These are phyloP conservation scores for Luperina nickerlii DNA, from an alignment of 2,888 invertebrate genomes.

Conservation along the genomic window DNA sequence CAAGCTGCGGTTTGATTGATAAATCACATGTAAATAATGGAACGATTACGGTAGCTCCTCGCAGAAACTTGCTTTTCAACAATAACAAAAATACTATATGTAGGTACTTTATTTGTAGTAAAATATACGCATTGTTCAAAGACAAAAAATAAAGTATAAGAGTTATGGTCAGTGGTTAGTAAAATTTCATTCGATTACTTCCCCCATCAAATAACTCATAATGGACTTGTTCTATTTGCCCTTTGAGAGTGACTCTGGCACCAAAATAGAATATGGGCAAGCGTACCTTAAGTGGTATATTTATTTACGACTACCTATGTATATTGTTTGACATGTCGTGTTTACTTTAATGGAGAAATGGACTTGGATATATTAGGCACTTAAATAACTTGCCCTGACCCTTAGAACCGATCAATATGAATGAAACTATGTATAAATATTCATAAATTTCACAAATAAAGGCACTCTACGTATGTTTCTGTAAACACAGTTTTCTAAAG, in stretches of 20 bases:
- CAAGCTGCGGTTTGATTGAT: constrained; percentile 19
- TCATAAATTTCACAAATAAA: constrained; percentile 15
- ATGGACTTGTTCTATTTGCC: constrained; percentile 36
- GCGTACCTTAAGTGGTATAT: constrained; percentile 43
- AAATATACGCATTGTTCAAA: constrained; percentile 42
- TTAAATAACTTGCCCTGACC: constrained; percentile 15
- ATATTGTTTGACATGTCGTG: constrained; percentile 19
- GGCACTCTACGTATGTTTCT: constrained; percentile 7
- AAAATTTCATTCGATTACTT: constrained; percentile 52
- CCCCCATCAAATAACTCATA: constrained; percentile 59
- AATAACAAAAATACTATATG: constrained; percentile 1
- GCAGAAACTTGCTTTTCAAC: constrained; percentile 6
- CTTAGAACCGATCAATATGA: constrained; percentile 23
- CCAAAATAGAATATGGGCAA: constrained; percentile 51
- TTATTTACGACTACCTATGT: constrained; percentile 15
- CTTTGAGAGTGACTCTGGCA: constrained; percentile 32
- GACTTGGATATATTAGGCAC: constrained; percentile 37
- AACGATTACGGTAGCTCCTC: constrained; percentile 9
- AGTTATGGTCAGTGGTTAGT: constrained; percentile 34
- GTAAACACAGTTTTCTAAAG: constrained; percentile 4
- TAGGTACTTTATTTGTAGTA: constrained; percentile 8
- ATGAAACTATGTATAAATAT: constrained; percentile 34
- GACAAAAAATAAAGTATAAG: constrained; percentile 23
- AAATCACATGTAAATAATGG: constrained; percentile 13
- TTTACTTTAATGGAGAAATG: constrained; percentile 40